These are phyloP conservation scores for Patella pellucida DNA, from an alignment of 2,888 invertebrate species.

Conservation along the genomic window DNA sequence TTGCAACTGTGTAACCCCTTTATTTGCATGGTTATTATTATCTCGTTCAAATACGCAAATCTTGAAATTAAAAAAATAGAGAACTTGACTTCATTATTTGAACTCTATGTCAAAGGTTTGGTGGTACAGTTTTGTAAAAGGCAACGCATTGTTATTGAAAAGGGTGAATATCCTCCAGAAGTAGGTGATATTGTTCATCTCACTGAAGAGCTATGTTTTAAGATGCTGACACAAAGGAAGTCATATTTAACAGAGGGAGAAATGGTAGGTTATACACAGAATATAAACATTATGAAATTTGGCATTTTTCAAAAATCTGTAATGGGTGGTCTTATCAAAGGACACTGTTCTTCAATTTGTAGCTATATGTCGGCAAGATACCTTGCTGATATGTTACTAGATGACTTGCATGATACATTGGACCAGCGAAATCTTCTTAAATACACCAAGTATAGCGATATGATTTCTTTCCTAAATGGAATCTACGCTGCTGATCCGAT, in stretches of 20 bases:
- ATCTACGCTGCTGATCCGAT: constrained; percentile 48
- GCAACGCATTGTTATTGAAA: constrained; percentile 43
- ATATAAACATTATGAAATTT: constrained; percentile 21
- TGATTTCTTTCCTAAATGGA: constrained; percentile 54
- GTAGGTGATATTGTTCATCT: constrained; percentile 42
- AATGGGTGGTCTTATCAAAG: constrained; percentile 31
- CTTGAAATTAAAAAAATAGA: constrained; percentile 29
- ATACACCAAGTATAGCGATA: constrained; percentile 43
- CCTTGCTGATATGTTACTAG: constrained; percentile 48
- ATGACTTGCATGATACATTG: constrained; percentile 40
- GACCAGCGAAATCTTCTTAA: constrained; percentile 44
- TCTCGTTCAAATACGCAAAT: not conserved
- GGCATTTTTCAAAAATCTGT: not conserved
- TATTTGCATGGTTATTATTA: not conserved
- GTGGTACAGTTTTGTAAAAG: constrained; percentile 47
- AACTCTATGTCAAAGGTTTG: constrained; percentile 50
- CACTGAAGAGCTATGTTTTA: constrained; percentile 49
- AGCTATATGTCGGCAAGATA: constrained; percentile 58
- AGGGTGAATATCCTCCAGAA: constrained; percentile 47
- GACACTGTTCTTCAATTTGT: constrained; percentile 45
- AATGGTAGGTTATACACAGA: constrained; percentile 32
- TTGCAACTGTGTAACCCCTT: not conserved
- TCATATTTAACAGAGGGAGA: constrained; percentile 41
- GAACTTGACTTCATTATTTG: constrained; percentile 46
- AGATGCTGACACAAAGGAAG: constrained; percentile 31